These are phyloP conservation scores for Orbicella faveolata DNA, from an alignment of 64 coral and sea anemone species.

Conservation along the genomic window DNA sequence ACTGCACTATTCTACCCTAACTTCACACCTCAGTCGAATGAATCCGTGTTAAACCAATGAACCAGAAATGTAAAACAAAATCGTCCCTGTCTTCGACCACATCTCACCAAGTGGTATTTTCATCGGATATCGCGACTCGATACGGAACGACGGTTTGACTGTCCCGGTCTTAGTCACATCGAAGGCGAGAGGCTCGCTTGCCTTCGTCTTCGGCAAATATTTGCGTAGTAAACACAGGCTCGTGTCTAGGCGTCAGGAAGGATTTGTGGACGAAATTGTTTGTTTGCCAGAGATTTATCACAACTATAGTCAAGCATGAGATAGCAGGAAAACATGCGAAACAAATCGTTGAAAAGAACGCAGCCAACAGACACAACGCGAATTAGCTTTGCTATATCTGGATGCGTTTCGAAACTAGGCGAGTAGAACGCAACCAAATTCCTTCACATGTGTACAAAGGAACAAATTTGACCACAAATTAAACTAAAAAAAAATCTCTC, in stretches of 20 bases:
- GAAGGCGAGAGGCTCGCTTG: background rate
- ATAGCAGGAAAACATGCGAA: slow-evolving; percentile 5
- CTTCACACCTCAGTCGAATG: slow-evolving; percentile 73
- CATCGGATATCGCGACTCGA: slow-evolving; percentile 35
- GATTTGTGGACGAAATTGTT: slow-evolving; percentile 48
- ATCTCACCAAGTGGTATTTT: slow-evolving; percentile 49
- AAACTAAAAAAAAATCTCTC: background rate
- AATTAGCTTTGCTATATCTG: background rate
- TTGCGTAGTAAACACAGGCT: slow-evolving; percentile 21
- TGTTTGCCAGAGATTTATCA: slow-evolving; percentile 30
- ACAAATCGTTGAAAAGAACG: slow-evolving; percentile 12
- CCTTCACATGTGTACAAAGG: slow-evolving; percentile 21
- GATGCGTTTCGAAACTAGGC: background rate
- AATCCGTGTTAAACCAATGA: slow-evolving; percentile 68
- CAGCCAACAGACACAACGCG: background rate
- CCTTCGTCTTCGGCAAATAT: slow-evolving; percentile 8
- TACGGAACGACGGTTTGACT: slow-evolving; percentile 37
- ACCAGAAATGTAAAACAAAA: slow-evolving; percentile 77
- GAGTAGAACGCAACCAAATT: slow-evolving; percentile 9
- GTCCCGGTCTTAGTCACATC: background rate
- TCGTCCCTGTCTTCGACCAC: slow-evolving; percentile 43
- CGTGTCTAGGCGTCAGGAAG: slow-evolving; percentile 20
- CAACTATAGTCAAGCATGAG: slow-evolving; percentile 39
- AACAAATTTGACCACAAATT: background rate
- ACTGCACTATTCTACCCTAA: slow-evolving; percentile 9